phyloP scores from a whole-genome alignment of 1,140 invertebrate genomes.

The Physella acuta region DNA sequence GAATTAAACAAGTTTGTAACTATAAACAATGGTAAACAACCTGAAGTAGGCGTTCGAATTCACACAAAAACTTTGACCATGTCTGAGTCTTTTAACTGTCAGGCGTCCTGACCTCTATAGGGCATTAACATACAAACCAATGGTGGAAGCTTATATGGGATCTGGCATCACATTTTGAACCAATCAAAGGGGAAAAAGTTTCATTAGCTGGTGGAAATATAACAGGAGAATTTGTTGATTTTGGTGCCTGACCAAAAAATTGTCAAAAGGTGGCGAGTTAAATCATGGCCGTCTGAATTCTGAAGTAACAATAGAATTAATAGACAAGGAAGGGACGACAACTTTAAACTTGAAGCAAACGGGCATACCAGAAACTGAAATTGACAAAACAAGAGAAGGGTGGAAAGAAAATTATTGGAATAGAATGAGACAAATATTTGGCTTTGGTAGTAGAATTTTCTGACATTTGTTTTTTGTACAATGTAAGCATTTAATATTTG shows the following conservation, averaged over 20 bases:
- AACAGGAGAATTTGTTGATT: conserved; percentile 81
- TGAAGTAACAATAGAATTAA: conserved; percentile 79
- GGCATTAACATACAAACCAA: conserved; percentile 80
- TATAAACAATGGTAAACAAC: conserved; percentile 17
- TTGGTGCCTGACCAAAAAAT: conserved; percentile 82
- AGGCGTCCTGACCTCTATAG: conserved; percentile 84
- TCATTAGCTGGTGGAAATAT: conserved; percentile 90
- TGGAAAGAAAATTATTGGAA: conserved; percentile 93
- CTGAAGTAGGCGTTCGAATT: conserved; percentile 64
- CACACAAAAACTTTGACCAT: conserved; percentile 73
- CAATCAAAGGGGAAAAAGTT: conserved; percentile 83
- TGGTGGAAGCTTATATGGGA: conserved; percentile 84
- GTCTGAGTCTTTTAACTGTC: conserved; percentile 83
- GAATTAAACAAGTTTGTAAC: conserved; percentile 50
- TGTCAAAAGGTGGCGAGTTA: conserved; percentile 90
- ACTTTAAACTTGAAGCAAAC: conserved; percentile 76
- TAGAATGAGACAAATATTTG: conserved; percentile 87
- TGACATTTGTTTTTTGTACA: conserved; percentile 56
- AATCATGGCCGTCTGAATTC: conserved; percentile 90
- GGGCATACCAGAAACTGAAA: conserved; percentile 76
- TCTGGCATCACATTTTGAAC: conserved; percentile 66
- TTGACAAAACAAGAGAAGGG: conserved; percentile 79
- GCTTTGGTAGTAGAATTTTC: conserved; percentile 78
- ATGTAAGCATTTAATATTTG: too few species aligned
- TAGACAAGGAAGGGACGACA: conserved; percentile 83